These are phyloP conservation scores for Lates calcarifer DNA, from an alignment of 2,113 vertebrate genomes.

Conservation along the genomic window DNA sequence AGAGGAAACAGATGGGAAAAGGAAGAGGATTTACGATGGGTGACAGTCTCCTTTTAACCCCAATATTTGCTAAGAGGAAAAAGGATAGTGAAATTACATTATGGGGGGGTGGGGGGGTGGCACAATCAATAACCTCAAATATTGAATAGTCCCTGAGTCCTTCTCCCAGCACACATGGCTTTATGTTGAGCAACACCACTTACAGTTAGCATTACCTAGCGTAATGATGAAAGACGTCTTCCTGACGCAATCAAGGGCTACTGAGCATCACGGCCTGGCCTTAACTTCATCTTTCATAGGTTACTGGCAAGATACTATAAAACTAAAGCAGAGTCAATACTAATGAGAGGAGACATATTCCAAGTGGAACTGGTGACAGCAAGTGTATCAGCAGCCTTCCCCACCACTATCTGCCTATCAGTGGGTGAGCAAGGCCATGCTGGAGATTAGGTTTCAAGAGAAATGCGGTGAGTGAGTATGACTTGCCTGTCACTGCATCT, in stretches of 20 bases:
- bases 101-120: too few species aligned
- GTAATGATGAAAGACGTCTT: constrained; percentile 46
- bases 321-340: constrained; percentile 71
- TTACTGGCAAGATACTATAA: constrained; percentile 59
- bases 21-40: constrained; percentile 70
- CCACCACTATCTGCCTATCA: constrained; percentile 76
- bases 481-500: constrained; percentile 78
- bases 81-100: constrained; percentile 76
- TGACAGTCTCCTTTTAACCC: constrained; percentile 74
- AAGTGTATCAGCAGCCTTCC: constrained; percentile 66
- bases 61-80: constrained; percentile 80
- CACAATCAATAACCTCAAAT: constrained; percentile 81
- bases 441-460: constrained; percentile 82
- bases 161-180: constrained; percentile 47
- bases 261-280: constrained; percentile 49
- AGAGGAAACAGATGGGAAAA: constrained; percentile 68
- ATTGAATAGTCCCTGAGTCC: constrained; percentile 63
- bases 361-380: constrained; percentile 70
- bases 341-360: constrained; percentile 75
- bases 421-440: constrained; percentile 76
- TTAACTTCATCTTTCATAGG: constrained; percentile 64
- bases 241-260: constrained; percentile 60
- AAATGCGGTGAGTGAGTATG: constrained; percentile 76
- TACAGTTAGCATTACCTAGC: constrained; percentile 37
- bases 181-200: constrained; percentile 48